Evolutionary conservation across 2,113 vertebrate genomes (phyloP), one percentile per base, ranked within the genome.

Genomic region (Tinamus guttatus): DNA sequence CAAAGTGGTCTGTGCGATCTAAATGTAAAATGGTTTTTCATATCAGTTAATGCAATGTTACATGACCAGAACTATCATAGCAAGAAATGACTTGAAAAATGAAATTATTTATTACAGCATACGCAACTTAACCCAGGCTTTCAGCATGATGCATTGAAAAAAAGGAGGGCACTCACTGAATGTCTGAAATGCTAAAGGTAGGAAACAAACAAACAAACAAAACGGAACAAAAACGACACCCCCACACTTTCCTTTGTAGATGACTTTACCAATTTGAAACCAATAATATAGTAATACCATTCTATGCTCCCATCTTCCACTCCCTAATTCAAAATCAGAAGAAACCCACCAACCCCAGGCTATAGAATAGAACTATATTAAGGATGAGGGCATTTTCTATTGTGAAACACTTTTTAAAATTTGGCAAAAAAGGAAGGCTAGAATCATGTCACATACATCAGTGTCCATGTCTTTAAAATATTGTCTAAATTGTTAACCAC

Each of bases 221-320:
- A 47, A 47, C 47, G 8, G 21, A 22, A 22, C 49, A 24, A 49
- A 49, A 47, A 45, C 11, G 15, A 13, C 43, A 43, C 17, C 45
- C 18, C 45, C 45, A 22, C 86, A 85, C 86, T 64, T 90, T 65
- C 56, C 80, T 75, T 79, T 92, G 68, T 15, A 45, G 30, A 43
- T 14, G 60, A 38, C 52, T 79, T 25, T 74, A 60, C 43, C 17
- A 32, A 58, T 18, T 28, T 59, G 69, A 87, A 87, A 74, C 24
- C 60, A 56, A 34, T 17, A 32, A 56, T 4, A 0, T 0, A 6
- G 7, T 1, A 30, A 83, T 1, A 45, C 25, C 51, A 24, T 22
- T 73, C 47, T 3, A 25, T 4, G 1, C 16, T 93, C 78, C 38
- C 36, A 18, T 60, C 47, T 78, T 28, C 74, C 81, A 63, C 54